Percentiles rank a stretch among this genome's conserved stretches.
Conservation (phyloP, 2,888 invertebrate genomes). For the Brenthis daphne region DNA sequence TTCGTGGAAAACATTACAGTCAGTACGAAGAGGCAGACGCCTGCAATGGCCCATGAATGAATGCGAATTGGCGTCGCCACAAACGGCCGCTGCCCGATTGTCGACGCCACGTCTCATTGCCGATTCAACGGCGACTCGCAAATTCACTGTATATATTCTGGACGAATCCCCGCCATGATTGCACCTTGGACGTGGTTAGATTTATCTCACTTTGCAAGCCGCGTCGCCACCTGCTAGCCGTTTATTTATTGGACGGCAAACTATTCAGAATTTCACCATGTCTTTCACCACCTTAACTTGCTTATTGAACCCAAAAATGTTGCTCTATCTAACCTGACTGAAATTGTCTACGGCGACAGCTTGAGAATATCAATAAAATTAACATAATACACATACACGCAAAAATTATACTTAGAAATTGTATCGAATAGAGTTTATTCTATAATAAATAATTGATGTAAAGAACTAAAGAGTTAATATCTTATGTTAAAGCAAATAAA, state of each 20-base stretch:
- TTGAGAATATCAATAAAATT: constrained; percentile 1
- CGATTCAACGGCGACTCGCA: constrained; percentile 61
- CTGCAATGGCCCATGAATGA: constrained; percentile 68
- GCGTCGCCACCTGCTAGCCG: constrained; percentile 42
- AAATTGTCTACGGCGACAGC: not conserved
- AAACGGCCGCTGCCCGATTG: constrained; percentile 74
- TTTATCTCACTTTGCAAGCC: constrained; percentile 41
- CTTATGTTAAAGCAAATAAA: not conserved
- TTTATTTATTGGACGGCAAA: constrained; percentile 34
- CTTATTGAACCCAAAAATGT: constrained; percentile 11
- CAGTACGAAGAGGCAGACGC: constrained; percentile 48
- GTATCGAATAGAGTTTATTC: too few relatives aligned
- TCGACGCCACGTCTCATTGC: constrained; percentile 74
- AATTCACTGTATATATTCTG: constrained; percentile 61
- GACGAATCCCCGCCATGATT: constrained; percentile 50
- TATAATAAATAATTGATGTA: too few relatives aligned
- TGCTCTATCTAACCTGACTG: not conserved
- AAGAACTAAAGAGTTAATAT: not conserved
- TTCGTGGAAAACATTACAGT: constrained; percentile 56
- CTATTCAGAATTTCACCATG: constrained; percentile 24
- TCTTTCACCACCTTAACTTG: constrained; percentile 13
- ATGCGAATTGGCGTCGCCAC: constrained; percentile 72
- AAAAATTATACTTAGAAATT: too few relatives aligned
- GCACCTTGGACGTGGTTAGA: constrained; percentile 49
- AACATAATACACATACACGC: too few relatives aligned